Percentiles rank a stretch among this genome's conserved stretches.
Conservation (phyloP, 1,140 invertebrate species). For the Zaprionus vittiger region DNA sequence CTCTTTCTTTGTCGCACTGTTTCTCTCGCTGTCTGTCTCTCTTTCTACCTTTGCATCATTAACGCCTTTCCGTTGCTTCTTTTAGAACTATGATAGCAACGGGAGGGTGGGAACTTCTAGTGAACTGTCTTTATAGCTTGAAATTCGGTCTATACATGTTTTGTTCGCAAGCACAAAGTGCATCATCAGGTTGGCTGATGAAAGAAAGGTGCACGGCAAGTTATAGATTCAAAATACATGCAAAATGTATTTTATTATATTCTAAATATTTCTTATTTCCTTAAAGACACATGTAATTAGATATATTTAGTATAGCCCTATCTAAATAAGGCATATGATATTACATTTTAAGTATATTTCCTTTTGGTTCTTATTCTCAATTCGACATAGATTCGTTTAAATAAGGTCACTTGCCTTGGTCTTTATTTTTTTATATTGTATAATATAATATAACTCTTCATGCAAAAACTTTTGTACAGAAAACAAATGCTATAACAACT, state of each 20-base stretch:
- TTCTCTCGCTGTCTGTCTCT: neutral
- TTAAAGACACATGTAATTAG: no score
- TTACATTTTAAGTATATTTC: no score
- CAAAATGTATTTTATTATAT: no score
- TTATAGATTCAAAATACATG: neutral
- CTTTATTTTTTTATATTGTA: no score
- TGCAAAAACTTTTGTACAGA: no score
- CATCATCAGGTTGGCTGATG: neutral
- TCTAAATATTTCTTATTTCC: neutral
- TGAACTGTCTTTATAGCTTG: neutral
- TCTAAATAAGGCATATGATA: no score
- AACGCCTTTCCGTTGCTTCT: slow-evolving; percentile 65
- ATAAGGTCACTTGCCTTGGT: no score
- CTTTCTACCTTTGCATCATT: slow-evolving; percentile 58
- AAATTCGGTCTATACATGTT: neutral
- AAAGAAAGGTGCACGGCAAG: neutral
- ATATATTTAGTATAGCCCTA: no score
- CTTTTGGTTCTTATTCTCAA: no score
- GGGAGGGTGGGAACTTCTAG: neutral
- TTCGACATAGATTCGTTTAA: no score
- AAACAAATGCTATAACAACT: no score
- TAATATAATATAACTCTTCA: no score
- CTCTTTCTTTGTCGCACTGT: neutral
- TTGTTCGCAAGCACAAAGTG: neutral
- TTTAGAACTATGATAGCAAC: neutral